Evolutionary conservation across 2,888 invertebrate genomes (phyloP).

Genomic region (Drosophila mimetica): DNA sequence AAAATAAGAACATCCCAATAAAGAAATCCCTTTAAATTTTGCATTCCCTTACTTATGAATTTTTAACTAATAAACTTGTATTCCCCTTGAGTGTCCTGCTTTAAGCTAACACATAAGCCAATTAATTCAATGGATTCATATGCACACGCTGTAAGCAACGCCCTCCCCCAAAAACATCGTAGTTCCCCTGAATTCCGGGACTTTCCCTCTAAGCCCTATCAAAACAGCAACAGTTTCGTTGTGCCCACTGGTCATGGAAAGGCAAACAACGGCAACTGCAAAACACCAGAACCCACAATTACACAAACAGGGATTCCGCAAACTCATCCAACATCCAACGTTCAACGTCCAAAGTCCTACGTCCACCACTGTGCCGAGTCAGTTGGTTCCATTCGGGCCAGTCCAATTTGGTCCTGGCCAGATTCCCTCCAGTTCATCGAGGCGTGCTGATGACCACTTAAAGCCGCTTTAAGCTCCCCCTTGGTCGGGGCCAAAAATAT

Average conservation of each 20-base stretch:
- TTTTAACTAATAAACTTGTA: background rate
- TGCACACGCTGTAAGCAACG: constrained; percentile 3
- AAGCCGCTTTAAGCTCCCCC: constrained; percentile 68
- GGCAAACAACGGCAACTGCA: constrained; percentile 15
- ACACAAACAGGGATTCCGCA: constrained; percentile 36
- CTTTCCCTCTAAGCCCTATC: constrained; percentile 17
- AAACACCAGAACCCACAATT: constrained; percentile 40
- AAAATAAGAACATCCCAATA: too few species aligned
- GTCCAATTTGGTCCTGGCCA: constrained; percentile 16
- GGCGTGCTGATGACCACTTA: constrained; percentile 67
- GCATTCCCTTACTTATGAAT: too few species aligned
- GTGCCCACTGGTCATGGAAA: constrained; percentile 9
- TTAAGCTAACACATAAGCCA: background rate
- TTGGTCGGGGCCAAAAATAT: constrained; percentile 20
- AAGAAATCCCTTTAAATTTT: too few species aligned
- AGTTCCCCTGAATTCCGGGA: background rate
- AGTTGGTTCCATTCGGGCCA: constrained; percentile 16
- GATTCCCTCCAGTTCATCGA: constrained; percentile 40
- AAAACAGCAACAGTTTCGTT: constrained; percentile 34
- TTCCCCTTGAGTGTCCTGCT: background rate
- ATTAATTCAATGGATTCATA: constrained; percentile 7
- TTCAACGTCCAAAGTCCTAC: background rate
- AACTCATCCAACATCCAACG: constrained; percentile 28
- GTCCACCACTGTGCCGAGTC: constrained; percentile 19
- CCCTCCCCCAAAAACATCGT: background rate